Percentiles rank a stretch among this genome's conserved stretches.
phyloP scores from a whole-genome alignment of 2,797 vertebrate species.

The Etheostoma nigrum region DNA sequence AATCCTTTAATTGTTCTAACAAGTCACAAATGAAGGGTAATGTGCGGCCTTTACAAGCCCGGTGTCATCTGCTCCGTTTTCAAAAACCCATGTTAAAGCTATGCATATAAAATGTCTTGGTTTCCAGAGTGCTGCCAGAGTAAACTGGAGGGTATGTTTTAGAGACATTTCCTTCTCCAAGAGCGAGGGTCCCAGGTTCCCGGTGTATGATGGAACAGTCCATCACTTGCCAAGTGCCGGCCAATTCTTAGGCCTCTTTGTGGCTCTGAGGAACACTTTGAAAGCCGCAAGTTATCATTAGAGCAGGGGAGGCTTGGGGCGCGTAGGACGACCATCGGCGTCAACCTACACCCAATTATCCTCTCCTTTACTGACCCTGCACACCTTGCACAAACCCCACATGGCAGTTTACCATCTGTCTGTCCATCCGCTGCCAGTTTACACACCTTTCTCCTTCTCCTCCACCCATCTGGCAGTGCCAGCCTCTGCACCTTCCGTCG shows the following conservation, averaged over 20 bases:
- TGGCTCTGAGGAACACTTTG: constrained; percentile 88
- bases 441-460: constrained; percentile 60
- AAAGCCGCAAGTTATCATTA: constrained; percentile 95
- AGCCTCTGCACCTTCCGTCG: constrained; percentile 50
- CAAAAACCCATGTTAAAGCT: constrained; percentile 60
- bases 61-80: constrained; percentile 69
- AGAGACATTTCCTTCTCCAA: constrained; percentile 88
- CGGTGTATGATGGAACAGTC: constrained; percentile 88
- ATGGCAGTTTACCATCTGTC: constrained; percentile 62
- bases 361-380: constrained; percentile 61
- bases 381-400: constrained; percentile 64
- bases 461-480: constrained; percentile 53
- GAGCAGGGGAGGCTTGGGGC: constrained; percentile 83
- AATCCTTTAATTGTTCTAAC: constrained; percentile 52
- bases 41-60: constrained; percentile 60
- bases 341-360: constrained; percentile 82
- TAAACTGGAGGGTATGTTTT: constrained; percentile 87
- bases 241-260: constrained; percentile 94
- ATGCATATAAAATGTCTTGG: constrained; percentile 80
- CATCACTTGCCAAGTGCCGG: constrained; percentile 81
- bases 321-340: constrained; percentile 61
- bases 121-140: constrained; percentile 79
- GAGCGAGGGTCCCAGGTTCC: constrained; percentile 83
- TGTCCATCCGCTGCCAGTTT: constrained; percentile 63
- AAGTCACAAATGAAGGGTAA: constrained; percentile 50